Evolutionary conservation across 2,113 vertebrate genomes (phyloP).

Genomic region (Pelobates fuscus): DNA sequence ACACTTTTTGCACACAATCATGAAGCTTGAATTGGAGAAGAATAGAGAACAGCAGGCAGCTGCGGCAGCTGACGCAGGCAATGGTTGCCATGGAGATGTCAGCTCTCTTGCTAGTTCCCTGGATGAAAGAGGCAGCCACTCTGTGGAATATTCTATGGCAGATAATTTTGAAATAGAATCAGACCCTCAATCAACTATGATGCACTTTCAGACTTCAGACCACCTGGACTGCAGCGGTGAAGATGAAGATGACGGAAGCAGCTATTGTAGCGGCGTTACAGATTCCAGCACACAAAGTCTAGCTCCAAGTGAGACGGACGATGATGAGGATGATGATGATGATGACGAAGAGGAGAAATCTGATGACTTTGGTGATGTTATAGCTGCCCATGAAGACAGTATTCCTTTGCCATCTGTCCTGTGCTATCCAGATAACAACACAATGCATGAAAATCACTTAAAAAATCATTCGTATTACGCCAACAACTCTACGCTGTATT

Average conservation of each 20-base stretch:
- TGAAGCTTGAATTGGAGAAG: constrained; percentile 98
- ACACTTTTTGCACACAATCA: constrained; percentile 98
- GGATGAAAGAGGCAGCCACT: constrained; percentile 73
- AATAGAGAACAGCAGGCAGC: constrained; percentile 86
- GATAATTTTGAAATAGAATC: constrained; percentile 79
- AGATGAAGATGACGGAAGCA: constrained; percentile 92
- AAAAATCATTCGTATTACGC: constrained; percentile 84
- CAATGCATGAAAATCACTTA: constrained; percentile 79
- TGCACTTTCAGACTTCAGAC: constrained; percentile 84
- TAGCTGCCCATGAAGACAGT: constrained; percentile 69
- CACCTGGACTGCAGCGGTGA: constrained; percentile 85
- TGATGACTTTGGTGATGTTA: constrained; percentile 75
- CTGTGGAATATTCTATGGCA: constrained; percentile 82
- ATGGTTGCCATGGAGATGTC: constrained; percentile 81
- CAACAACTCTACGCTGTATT: constrained; percentile 86
- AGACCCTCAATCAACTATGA: constrained; percentile 76
- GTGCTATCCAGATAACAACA: constrained; percentile 82
- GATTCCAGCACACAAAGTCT: constrained; percentile 97
- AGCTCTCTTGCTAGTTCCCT: constrained; percentile 75
- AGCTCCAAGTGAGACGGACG: constrained; percentile 91
- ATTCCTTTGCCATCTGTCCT: constrained; percentile 85
- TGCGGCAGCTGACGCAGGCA: constrained; percentile 61
- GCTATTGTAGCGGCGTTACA: constrained; percentile 90
- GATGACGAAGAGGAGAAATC: constrained; percentile 78
- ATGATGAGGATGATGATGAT: constrained; percentile 80